These are phyloP conservation scores for Gambelia wislizenii DNA, from an alignment of 2,797 vertebrate genomes.

Conservation along the genomic window DNA sequence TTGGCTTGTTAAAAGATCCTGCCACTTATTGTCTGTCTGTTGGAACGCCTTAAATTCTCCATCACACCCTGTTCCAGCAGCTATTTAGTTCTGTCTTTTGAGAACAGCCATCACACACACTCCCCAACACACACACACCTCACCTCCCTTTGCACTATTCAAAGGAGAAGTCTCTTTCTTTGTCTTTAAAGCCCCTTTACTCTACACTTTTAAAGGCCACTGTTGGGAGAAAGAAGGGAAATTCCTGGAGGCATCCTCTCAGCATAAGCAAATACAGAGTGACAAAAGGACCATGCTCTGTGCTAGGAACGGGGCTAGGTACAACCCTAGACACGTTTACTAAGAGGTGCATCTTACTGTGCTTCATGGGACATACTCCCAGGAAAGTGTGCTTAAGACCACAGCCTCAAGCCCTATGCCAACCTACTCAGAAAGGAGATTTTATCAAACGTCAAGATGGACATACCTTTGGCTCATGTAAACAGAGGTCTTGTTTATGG, in stretches of 20 bases:
- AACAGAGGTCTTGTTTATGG: not conserved
- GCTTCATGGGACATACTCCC: not conserved
- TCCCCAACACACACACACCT: not conserved
- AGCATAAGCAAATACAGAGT: not conserved
- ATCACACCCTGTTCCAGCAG: not conserved
- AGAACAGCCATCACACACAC: not conserved
- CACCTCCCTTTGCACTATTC: not conserved
- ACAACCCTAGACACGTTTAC: not conserved
- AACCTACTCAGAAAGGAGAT: not conserved
- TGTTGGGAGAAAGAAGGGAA: not conserved
- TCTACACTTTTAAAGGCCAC: not conserved
- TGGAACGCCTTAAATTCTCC: not conserved
- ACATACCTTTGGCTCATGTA: not conserved
- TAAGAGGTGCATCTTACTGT: not conserved
- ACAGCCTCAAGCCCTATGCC: not conserved
- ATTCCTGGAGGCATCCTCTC: not conserved
- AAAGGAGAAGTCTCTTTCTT: constrained; percentile 11
- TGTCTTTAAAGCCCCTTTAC: constrained; percentile 17
- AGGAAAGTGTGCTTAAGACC: not conserved
- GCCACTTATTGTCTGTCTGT: not conserved
- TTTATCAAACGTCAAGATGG: not conserved
- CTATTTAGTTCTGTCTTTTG: not conserved
- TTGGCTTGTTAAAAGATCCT: not conserved
- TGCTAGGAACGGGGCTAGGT: not conserved
- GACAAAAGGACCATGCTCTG: not conserved